Evolutionary conservation across 2,113 vertebrate species (phyloP).

Genomic region (human (Homo sapiens)): DNA sequence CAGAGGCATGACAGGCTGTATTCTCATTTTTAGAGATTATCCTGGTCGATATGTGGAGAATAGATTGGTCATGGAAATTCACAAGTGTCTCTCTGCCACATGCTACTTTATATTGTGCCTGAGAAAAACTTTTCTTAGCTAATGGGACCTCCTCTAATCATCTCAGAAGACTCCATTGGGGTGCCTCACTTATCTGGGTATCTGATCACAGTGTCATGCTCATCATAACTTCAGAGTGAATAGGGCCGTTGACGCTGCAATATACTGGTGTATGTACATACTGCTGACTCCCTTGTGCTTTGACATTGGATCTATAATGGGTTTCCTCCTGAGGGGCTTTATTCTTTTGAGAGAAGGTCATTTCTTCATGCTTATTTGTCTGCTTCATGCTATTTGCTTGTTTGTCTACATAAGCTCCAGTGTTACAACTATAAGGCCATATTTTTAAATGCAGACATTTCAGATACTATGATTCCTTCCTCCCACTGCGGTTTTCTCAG

Average conservation of each 20-base stretch:
- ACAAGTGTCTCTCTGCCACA: neutral
- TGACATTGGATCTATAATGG: neutral
- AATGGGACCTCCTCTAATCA: neutral
- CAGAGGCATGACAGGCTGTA: neutral
- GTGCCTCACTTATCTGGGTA: neutral
- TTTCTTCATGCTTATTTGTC: neutral
- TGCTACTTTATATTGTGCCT: neutral
- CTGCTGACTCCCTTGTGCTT: neutral
- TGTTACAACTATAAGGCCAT: neutral
- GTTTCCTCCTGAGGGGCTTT: neutral
- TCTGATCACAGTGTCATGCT: neutral
- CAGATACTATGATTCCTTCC: neutral
- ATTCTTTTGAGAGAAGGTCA: neutral
- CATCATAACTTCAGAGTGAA: neutral
- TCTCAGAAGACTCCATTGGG: neutral
- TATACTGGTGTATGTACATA: neutral
- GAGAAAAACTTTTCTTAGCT: neutral
- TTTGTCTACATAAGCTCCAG: neutral
- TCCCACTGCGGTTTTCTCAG: neutral
- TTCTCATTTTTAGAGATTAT: neutral
- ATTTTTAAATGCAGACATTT: constrained; percentile 28
- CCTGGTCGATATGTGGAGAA: neutral
- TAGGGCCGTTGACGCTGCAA: neutral
- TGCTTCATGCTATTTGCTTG: neutral
- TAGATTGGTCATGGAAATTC: neutral